Conservation (phyloP, 2,888 invertebrate genomes). For the Hybos culiciformis region DNA sequence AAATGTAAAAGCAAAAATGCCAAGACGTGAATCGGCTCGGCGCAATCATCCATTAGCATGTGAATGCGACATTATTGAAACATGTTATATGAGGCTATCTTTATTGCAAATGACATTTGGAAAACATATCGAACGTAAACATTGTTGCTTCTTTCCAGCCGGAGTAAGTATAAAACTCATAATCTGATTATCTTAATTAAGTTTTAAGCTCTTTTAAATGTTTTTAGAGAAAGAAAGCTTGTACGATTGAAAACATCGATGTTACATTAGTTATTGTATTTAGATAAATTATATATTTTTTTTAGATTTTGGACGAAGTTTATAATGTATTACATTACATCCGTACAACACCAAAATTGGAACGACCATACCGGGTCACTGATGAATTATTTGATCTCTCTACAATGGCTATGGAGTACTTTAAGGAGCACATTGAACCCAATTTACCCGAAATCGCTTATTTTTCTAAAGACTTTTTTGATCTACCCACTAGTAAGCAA, state of each 20-base stretch:
- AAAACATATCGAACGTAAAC: constrained; percentile 84
- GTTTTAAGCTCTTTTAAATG: constrained; percentile 22
- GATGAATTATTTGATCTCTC: constrained; percentile 90
- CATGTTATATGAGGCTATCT: constrained; percentile 81
- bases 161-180: constrained; percentile 55
- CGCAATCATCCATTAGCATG: constrained; percentile 81
- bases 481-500: constrained; percentile 36
- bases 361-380: constrained; percentile 81
- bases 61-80: constrained; percentile 87
- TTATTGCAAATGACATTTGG: constrained; percentile 88
- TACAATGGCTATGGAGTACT: constrained; percentile 97
- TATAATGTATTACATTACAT: constrained; percentile 73
- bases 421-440: constrained; percentile 87
- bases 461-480: constrained; percentile 72
- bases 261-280: neutral
- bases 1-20: constrained; percentile 81
- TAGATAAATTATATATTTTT: constrained; percentile 15
- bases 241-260: too few species aligned
- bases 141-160: constrained; percentile 90
- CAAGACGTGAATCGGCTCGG: constrained; percentile 73
- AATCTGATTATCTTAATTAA: neutral
- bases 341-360: constrained; percentile 65
- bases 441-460: constrained; percentile 77
- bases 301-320: constrained; percentile 81
- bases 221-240: too few species aligned